Evolutionary conservation across 2,888 invertebrate genomes (phyloP).

Genomic region (Aspidiotus rigidus): DNA sequence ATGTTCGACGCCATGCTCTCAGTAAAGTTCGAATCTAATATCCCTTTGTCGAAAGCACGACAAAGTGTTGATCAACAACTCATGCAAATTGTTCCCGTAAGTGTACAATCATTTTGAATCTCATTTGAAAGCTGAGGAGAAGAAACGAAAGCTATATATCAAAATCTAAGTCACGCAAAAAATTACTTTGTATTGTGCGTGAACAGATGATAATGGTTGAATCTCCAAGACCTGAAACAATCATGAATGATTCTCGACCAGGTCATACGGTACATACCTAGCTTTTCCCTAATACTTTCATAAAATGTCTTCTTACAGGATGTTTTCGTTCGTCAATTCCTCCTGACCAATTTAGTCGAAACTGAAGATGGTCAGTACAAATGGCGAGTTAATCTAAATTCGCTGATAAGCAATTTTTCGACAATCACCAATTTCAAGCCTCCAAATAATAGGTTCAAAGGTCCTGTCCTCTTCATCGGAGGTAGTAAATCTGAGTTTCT

Average conservation of each 20-base stretch:
- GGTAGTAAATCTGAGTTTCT: conserved; percentile 77
- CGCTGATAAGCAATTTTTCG: conserved; percentile 57
- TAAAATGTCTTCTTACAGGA: conserved; percentile 40
- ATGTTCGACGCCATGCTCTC: conserved; percentile 59
- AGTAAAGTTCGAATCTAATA: conserved; percentile 52
- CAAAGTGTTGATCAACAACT: conserved; percentile 58
- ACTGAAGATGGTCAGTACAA: conserved; percentile 53
- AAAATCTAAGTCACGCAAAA: too few relatives aligned
- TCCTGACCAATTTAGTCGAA: conserved; percentile 76
- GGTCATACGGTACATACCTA: too few relatives aligned
- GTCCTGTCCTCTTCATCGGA: conserved; percentile 73
- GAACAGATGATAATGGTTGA: too few relatives aligned
- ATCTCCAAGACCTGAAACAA: too few relatives aligned
- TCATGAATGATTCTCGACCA: too few relatives aligned
- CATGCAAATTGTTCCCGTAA: conserved; percentile 31
- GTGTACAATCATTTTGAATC: neutral
- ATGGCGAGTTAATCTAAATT: conserved; percentile 74
- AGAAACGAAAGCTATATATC: too few relatives aligned
- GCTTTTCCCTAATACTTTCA: neutral
- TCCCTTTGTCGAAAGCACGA: conserved; percentile 61
- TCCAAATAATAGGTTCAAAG: conserved; percentile 46
- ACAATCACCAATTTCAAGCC: conserved; percentile 59
- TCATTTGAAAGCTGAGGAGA: too few relatives aligned
- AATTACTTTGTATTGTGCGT: too few relatives aligned
- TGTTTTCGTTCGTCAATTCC: conserved; percentile 52